Evolutionary conservation across 2,113 vertebrate species (phyloP), one percentile per base, ranked within the genome.

Genomic region (Ranitomeya variabilis): DNA sequence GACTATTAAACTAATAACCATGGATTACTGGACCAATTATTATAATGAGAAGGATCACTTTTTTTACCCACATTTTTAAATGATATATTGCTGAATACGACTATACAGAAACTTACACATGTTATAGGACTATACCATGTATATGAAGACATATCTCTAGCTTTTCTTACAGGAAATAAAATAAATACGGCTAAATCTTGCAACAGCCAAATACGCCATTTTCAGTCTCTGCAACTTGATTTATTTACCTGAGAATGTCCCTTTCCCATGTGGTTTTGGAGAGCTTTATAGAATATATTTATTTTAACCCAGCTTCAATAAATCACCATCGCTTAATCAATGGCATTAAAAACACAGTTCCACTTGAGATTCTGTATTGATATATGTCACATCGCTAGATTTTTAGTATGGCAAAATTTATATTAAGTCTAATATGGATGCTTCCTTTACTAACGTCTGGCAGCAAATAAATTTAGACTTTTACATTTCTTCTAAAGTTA

Each of bases 261-360:
- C 3, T 82, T 59, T 82, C 60, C 57, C 80, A n/a, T 66, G 59
- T 82, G 60, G 16, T 12, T 64, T 82, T n/a, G 18, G 80, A 82
- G 51, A 54, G 64, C 64, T 83, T 54, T 52, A 21, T 67, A 67
- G 16, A 82, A 64, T 82, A 14, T 45, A 8, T 51, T 82, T 82
- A 21, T 66, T 51, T 67, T 67, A 54, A 23, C 19, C 16, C 60
- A 52, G 45, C 64, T 45, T 54, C 21, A 67, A 83, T 52, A 54
- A 83, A 52, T 83, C 62, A 51, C 81, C 37, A 66, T 67, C 54
- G 59, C 69, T 67, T 52, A 69, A 69, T 64, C 60, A 21, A 82
- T 82, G 26, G 31, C 59, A 69, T 60, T 54, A 54, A 83, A 19
- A 67, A 54, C 12, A 2, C 5, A 69, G 37, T 83, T n/a, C 19